phyloP scores from a whole-genome alignment of 2,113 vertebrate genomes.

The Parus major region DNA sequence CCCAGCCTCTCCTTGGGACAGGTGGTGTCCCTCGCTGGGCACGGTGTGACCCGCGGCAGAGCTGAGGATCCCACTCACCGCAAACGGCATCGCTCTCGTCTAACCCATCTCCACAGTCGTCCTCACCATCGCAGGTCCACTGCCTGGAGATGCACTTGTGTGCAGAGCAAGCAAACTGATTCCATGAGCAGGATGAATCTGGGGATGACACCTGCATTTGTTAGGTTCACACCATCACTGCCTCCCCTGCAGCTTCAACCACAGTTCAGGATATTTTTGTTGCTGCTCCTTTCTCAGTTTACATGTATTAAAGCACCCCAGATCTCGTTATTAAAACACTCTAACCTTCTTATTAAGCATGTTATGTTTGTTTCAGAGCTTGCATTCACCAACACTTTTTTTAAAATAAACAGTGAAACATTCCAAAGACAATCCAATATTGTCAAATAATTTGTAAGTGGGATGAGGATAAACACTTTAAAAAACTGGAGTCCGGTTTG shows the following conservation, averaged over 20 bases:
- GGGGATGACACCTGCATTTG: background rate
- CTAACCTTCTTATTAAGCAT: background rate
- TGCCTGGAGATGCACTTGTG: slow-evolving; percentile 96
- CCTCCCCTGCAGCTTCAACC: background rate
- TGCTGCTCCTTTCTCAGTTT: background rate
- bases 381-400: background rate
- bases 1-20: background rate
- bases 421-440: background rate
- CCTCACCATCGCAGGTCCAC: slow-evolving; percentile 95
- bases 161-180: slow-evolving; percentile 95
- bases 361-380: background rate
- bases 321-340: background rate
- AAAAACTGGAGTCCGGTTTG: background rate
- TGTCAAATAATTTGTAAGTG: background rate
- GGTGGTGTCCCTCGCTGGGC: rapidly evolving
- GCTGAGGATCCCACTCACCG: slow-evolving; percentile 70
- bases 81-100: slow-evolving; percentile 91
- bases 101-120: slow-evolving; percentile 92
- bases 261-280: background rate
- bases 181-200: slow-evolving; percentile 97
- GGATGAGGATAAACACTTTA: background rate
- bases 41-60: rapidly evolving
- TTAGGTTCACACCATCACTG: background rate
- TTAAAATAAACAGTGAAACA: background rate
- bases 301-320: background rate